phyloP scores from a whole-genome alignment of 2,113 vertebrate species.

The Carassius auratus region DNA sequence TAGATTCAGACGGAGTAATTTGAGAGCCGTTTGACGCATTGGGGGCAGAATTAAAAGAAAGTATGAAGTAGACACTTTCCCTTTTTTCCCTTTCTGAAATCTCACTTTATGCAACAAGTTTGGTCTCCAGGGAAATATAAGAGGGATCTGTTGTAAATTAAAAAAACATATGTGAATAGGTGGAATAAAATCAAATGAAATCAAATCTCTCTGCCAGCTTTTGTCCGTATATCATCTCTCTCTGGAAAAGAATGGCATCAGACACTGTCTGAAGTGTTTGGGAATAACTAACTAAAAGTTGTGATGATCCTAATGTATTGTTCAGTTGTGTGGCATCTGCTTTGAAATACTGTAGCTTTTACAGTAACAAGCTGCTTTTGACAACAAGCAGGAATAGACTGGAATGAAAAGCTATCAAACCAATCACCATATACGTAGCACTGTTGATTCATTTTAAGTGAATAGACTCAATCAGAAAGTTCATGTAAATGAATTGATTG shows the following conservation, averaged over 20 bases:
- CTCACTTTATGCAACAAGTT: slow-evolving; percentile 41
- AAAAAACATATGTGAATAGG: not conserved
- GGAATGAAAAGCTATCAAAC: not conserved
- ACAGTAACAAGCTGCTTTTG: not conserved
- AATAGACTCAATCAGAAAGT: too few relatives aligned
- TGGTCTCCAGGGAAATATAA: slow-evolving; percentile 27
- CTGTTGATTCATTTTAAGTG: not conserved
- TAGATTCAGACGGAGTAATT: slow-evolving; percentile 36
- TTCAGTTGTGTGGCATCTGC: not conserved
- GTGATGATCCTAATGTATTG: not conserved
- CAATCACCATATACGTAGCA: not conserved
- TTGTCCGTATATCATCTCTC: slow-evolving; percentile 6
- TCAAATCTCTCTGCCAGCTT: slow-evolving; percentile 33
- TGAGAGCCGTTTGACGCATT: slow-evolving; percentile 20
- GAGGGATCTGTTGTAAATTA: slow-evolving; percentile 30
- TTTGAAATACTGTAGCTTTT: not conserved
- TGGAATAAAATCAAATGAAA: slow-evolving; percentile 42
- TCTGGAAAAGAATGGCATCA: not conserved
- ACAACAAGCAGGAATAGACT: not conserved
- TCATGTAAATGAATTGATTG: too few relatives aligned
- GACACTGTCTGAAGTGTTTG: not conserved
- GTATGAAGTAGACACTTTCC: not conserved
- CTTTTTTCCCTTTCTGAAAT: slow-evolving; percentile 19
- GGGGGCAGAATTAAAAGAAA: slow-evolving; percentile 43
- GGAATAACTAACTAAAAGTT: not conserved